These are phyloP conservation scores for Sanderia malayensis DNA, from an alignment of 30 jellyfish, hydroid and myxozoan species.

Conservation along the genomic window DNA sequence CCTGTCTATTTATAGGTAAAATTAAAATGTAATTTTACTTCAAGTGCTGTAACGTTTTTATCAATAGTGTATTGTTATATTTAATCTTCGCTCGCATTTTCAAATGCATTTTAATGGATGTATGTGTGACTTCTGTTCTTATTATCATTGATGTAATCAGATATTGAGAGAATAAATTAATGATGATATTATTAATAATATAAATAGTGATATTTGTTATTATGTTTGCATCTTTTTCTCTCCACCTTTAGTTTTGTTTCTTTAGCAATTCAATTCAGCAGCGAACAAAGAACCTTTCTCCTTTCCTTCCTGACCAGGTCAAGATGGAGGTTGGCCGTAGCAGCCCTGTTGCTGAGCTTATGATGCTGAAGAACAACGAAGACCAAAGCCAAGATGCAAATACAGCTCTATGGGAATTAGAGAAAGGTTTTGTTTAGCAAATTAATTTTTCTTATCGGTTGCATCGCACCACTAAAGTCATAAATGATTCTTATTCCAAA, in stretches of 20 bases:
- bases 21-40: too few species aligned
- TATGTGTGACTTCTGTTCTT: too few species aligned
- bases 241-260: not conserved
- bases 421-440: slow-evolving; percentile 53
- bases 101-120: too few species aligned
- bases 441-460: too few species aligned
- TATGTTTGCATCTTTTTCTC: not conserved
- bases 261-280: not conserved
- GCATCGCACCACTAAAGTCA: not conserved
- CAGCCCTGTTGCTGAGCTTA: slow-evolving; percentile 56
- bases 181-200: not conserved
- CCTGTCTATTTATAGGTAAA: too few species aligned
- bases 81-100: too few species aligned
- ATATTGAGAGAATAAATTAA: not conserved
- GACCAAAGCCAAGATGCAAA: slow-evolving; percentile 88
- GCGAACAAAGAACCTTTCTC: too few species aligned
- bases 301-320: too few species aligned
- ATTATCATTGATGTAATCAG: not conserved
- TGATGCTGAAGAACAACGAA: slow-evolving; percentile 39
- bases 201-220: not conserved
- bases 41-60: too few species aligned
- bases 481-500: not conserved
- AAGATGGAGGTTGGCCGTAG: slow-evolving; percentile 57
- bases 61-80: too few species aligned
- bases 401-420: slow-evolving; percentile 90